Evolutionary conservation across 2,797 vertebrate species (phyloP).

Genomic region (Luscinia luscinia): DNA sequence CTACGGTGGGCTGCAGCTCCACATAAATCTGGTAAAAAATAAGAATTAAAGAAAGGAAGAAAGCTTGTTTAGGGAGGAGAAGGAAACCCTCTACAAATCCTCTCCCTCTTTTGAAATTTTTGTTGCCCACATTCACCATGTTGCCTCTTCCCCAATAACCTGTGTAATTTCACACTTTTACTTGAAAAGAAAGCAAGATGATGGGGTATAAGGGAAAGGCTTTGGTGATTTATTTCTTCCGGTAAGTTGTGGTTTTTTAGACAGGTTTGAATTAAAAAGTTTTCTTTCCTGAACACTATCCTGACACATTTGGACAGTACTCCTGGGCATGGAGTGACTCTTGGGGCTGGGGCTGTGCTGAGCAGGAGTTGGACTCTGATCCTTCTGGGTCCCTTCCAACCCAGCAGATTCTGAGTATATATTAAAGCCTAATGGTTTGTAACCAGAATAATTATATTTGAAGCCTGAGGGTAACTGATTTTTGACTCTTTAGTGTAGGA

Average conservation of each 20-base stretch:
- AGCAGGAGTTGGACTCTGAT: neutral
- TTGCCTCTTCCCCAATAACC: neutral
- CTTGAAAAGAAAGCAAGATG: neutral
- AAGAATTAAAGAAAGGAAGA: neutral
- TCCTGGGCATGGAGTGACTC: neutral
- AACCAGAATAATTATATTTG: neutral
- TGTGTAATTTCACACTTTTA: neutral
- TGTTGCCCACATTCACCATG: neutral
- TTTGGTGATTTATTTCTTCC: neutral
- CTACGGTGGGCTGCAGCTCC: fast-evolving
- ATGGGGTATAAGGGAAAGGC: neutral
- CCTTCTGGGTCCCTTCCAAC: neutral
- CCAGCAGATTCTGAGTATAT: neutral
- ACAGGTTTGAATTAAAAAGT: neutral
- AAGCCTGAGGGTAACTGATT: neutral
- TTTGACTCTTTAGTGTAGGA: neutral
- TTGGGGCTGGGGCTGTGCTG: neutral
- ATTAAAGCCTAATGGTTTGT: neutral
- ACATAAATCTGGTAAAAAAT: neutral
- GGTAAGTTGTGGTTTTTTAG: neutral
- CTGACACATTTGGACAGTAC: no score
- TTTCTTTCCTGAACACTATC: neutral
- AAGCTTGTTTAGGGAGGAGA: neutral
- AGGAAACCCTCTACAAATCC: neutral
- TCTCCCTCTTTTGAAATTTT: neutral